Evolutionary conservation across 2,888 invertebrate species (phyloP), one percentile per base, ranked within the genome.

Genomic region (Ctenicera cuprea): DNA sequence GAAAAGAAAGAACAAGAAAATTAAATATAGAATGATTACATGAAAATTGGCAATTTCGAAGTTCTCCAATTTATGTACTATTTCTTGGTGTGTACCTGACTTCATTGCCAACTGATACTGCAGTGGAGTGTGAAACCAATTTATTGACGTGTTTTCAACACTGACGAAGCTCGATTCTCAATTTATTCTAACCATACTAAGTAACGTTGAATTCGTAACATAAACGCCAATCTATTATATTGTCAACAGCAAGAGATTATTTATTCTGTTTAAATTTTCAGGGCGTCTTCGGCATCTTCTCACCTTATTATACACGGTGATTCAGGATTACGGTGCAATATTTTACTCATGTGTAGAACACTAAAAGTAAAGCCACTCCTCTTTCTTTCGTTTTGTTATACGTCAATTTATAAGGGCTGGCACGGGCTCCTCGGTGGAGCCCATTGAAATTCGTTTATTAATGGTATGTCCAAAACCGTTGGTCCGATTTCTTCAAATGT

Each of bases 121-220:
- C 74, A 74, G 71, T 38, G 38, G 38, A 65, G 79, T 78, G 78
- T 76, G 74, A 79, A 78, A 78, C 76, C 78, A 79, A 80, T 80
- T 78, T 79, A 80, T 80, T 74, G 79, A 71, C 74, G 76, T 78
- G 79, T 77, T 79, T 80, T 77, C 75, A 77, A 76, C 74, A 68
- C 76, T 76, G 75, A 79, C 76, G 72, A 75, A 77, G 75, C 72
- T 30, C 26, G 9, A 11, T 59, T 18, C 18, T n/a, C 11, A 14
- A 59, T 14, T 14, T n/a, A n/a, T n/a, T n/a, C 14, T 14, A 14
- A 33, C 16, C 16, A 12, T 8, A 38, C 1, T 26, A 52, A 59
- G 20, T 59, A 38, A 20, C 22, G 4, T 26, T 16, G 37, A 57
- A 14, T 33, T 59, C 8, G 22, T 41, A 33, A n/a, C 59, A 38